Evolutionary conservation across 2,113 vertebrate genomes (phyloP).

Genomic region (Pituophis catenifer): DNA sequence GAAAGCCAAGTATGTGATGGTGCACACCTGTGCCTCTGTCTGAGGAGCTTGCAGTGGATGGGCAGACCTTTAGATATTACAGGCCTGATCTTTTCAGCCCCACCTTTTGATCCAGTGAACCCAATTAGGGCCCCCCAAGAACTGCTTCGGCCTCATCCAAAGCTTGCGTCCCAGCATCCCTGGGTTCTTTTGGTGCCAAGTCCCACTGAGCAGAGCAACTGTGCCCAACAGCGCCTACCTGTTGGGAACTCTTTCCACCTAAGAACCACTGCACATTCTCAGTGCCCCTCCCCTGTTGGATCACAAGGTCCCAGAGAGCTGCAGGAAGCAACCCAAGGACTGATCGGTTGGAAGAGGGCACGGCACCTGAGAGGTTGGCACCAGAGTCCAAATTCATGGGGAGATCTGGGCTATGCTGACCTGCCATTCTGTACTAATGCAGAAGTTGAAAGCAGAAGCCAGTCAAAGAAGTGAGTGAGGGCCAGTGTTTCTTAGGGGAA

Average conservation of each 20-base stretch:
- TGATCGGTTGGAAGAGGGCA: neutral
- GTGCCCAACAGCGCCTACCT: neutral
- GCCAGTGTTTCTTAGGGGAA: neutral
- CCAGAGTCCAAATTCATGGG: neutral
- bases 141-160: neutral
- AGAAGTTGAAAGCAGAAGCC: neutral
- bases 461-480: neutral
- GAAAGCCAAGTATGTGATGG: neutral
- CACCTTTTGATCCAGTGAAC: neutral
- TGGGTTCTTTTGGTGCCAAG: neutral
- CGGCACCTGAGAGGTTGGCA: neutral
- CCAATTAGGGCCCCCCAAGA: neutral
- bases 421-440: neutral
- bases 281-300: neutral
- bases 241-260: neutral
- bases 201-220: neutral
- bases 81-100: neutral
- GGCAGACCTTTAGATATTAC: neutral
- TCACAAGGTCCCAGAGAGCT: neutral
- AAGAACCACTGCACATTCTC: neutral
- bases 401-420: neutral
- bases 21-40: neutral
- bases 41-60: neutral
- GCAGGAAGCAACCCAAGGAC: neutral
- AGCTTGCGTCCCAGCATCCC: neutral